Evolutionary conservation across 2,888 invertebrate genomes (phyloP).

Genomic region (Hemaris fuciformis): DNA sequence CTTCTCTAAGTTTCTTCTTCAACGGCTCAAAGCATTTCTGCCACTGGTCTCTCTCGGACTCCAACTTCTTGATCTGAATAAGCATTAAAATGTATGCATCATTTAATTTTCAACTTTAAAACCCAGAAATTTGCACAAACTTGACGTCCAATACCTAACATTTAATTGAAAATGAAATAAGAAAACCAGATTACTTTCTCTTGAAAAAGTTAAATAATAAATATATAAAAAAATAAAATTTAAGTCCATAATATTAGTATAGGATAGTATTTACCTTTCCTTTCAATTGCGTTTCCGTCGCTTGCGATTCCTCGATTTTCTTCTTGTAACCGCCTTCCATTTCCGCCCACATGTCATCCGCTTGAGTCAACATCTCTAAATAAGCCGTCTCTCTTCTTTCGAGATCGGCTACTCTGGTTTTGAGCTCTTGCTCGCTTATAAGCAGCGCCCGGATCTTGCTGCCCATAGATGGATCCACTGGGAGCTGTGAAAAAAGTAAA

Average conservation of each 20-base stretch:
- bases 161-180: too few relatives aligned
- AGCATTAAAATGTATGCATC: too few relatives aligned
- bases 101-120: too few relatives aligned
- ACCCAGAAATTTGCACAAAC: too few relatives aligned
- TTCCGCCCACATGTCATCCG: slow-evolving; percentile 87
- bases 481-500: slow-evolving; percentile 38
- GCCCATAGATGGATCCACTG: slow-evolving; percentile 49
- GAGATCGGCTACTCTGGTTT: slow-evolving; percentile 82
- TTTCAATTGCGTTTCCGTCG: slow-evolving; percentile 71
- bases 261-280: slow-evolving; percentile 63
- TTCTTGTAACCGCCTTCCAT: slow-evolving; percentile 84
- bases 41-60: slow-evolving; percentile 72
- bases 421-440: slow-evolving; percentile 81
- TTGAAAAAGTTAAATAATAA: neutral
- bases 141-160: too few relatives aligned
- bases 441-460: slow-evolving; percentile 65
- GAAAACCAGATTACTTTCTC: neutral
- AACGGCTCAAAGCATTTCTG: slow-evolving; percentile 75
- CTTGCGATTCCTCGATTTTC: slow-evolving; percentile 76
- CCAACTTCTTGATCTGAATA: slow-evolving; percentile 58
- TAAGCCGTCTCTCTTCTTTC: slow-evolving; percentile 85
- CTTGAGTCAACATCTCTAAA: slow-evolving; percentile 86
- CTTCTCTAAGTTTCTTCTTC: slow-evolving; percentile 78
- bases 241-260: neutral
- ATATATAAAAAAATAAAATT: too few relatives aligned